Evolutionary conservation across 2,797 vertebrate species (phyloP).

Genomic region (Atherinosoma microstoma): DNA sequence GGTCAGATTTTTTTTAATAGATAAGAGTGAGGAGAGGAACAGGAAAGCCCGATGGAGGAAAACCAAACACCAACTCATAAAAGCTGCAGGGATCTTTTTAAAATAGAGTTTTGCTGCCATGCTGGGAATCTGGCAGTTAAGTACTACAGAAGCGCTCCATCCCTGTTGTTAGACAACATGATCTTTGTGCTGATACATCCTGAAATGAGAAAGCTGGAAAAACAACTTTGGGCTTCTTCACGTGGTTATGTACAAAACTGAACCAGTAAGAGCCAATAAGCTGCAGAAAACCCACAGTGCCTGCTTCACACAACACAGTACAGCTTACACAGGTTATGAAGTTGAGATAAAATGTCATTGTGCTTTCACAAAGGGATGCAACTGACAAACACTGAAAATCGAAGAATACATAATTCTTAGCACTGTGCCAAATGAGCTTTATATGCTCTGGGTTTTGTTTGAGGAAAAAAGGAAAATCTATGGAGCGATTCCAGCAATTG

Average conservation of each 20-base stretch:
- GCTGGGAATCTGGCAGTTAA: slow-evolving; percentile 24
- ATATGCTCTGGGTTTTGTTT: slow-evolving; percentile 29
- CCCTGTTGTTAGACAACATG: slow-evolving; percentile 23
- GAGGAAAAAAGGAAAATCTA: slow-evolving; percentile 16
- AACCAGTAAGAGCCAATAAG: slow-evolving; percentile 9
- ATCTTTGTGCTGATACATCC: slow-evolving; percentile 26
- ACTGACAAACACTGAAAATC: slow-evolving; percentile 41
- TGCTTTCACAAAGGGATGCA: slow-evolving; percentile 34
- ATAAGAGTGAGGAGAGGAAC: slow-evolving; percentile 44
- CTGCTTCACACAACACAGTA: slow-evolving; percentile 6
- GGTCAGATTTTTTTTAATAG: slow-evolving; percentile 38
- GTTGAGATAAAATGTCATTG: slow-evolving; percentile 36
- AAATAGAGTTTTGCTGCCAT: slow-evolving; percentile 29
- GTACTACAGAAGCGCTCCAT: slow-evolving; percentile 17
- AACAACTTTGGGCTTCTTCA: slow-evolving; percentile 16
- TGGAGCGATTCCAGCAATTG: slow-evolving; percentile 17
- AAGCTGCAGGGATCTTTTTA: slow-evolving; percentile 48
- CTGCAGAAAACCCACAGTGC: neutral
- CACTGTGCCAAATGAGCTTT: slow-evolving; percentile 29
- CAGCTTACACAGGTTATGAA: slow-evolving; percentile 11
- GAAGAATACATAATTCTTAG: slow-evolving; percentile 41
- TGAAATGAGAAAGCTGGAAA: slow-evolving; percentile 17
- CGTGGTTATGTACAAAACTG: slow-evolving; percentile 2
- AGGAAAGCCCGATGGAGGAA: slow-evolving; percentile 43
- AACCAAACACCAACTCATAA: slow-evolving; percentile 47